Percentiles rank a stretch among this genome's conserved stretches.
Conservation (phyloP, 2,797 vertebrate species). For the Thripadectes ignobilis region DNA sequence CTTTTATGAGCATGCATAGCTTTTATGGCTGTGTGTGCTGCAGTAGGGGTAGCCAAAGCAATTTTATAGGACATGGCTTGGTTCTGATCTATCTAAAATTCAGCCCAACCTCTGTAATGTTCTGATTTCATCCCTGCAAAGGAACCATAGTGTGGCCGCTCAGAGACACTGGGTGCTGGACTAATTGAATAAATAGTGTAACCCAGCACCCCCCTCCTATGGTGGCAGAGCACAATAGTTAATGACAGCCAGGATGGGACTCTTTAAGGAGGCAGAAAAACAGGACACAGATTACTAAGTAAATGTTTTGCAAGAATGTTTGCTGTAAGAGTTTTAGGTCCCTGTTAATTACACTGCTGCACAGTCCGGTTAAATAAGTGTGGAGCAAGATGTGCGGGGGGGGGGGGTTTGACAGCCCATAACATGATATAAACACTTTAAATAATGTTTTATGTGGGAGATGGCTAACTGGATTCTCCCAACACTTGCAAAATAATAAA, state of each 20-base stretch:
- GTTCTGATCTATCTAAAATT: background rate
- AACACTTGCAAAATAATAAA: background rate
- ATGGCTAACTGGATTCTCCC: background rate
- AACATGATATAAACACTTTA: background rate
- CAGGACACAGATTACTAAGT: background rate
- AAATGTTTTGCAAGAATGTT: constrained; percentile 21
- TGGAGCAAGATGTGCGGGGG: background rate
- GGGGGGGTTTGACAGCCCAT: fast-evolving
- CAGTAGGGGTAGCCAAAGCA: background rate
- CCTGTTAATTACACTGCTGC: background rate
- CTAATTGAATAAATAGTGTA: background rate
- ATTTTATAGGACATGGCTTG: background rate
- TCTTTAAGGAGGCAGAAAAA: background rate
- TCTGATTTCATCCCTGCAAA: background rate
- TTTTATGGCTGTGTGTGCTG: background rate
- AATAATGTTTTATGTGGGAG: background rate
- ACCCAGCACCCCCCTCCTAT: background rate
- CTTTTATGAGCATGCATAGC: background rate
- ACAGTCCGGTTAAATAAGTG: background rate
- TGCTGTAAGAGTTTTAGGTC: background rate
- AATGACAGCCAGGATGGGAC: background rate
- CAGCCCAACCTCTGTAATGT: background rate
- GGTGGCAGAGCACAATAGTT: background rate
- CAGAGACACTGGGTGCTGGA: background rate
- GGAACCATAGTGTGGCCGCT: background rate